A percentile compares a stretch with the other conserved stretches of the same genome.
Evolutionary conservation across 2,888 invertebrate species (phyloP).

Genomic region (Drosophila atripex): DNA sequence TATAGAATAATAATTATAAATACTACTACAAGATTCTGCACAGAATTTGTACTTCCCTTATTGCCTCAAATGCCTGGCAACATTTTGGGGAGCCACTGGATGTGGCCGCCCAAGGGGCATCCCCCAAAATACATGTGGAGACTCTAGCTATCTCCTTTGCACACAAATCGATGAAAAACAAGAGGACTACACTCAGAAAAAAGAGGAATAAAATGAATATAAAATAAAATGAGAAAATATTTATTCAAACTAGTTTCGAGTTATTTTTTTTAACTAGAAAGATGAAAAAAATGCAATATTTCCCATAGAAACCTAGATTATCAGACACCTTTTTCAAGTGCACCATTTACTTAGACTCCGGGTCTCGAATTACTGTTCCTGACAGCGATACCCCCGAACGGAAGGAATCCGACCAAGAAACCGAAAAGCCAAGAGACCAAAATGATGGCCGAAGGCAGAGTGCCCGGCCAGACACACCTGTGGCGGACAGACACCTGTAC

Average conservation of each 20-base stretch:
- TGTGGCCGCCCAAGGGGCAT: conserved; percentile 25
- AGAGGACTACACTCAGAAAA: conserved; percentile 1
- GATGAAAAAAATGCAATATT: too few relatives aligned
- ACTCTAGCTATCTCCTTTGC: conserved; percentile 22
- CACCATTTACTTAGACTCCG: conserved; percentile 6
- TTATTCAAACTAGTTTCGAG: too few relatives aligned
- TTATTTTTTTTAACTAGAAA: too few relatives aligned
- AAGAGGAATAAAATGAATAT: not conserved
- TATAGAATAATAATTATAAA: too few relatives aligned
- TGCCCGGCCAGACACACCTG: conserved; percentile 15
- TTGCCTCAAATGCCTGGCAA: too few relatives aligned
- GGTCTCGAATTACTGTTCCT: conserved; percentile 12
- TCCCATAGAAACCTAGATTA: too few relatives aligned
- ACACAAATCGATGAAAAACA: conserved; percentile 34
- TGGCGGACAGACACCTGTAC: conserved; percentile 42
- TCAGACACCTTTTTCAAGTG: conserved; percentile 7
- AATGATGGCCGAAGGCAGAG: not conserved
- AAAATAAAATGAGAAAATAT: not conserved
- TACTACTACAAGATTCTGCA: too few relatives aligned
- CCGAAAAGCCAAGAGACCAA: not conserved
- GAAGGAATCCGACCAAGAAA: conserved; percentile 2
- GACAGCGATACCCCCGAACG: conserved; percentile 14
- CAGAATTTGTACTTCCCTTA: too few relatives aligned
- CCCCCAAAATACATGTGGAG: conserved; percentile 19
- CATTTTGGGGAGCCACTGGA: conserved; percentile 6